Conservation (phyloP, 1,140 invertebrate species). For the Helicoverpa armigera region DNA sequence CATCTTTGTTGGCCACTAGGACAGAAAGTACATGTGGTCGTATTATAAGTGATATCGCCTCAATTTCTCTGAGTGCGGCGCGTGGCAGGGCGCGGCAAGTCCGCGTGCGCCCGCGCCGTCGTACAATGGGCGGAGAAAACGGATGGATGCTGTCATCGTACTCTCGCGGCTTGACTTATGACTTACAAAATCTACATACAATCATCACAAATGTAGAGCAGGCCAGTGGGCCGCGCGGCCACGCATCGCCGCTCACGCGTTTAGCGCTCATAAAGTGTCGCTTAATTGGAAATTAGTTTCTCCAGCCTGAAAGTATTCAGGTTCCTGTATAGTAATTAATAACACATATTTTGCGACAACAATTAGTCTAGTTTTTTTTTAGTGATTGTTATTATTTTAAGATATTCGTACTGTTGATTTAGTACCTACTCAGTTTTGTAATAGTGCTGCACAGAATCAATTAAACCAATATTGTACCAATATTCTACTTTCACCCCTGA, state of each 20-base stretch:
- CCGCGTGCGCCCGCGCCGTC: slow-evolving; percentile 26
- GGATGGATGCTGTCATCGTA: slow-evolving; percentile 77
- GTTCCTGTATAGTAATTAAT: too few relatives aligned
- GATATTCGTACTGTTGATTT: too few relatives aligned
- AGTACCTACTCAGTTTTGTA: too few relatives aligned
- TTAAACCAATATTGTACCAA: too few relatives aligned
- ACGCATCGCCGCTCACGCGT: slow-evolving; percentile 54
- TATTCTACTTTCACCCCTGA: too few relatives aligned
- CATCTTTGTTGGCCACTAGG: slow-evolving; percentile 75
- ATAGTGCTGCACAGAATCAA: too few relatives aligned
- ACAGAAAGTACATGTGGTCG: slow-evolving; percentile 69
- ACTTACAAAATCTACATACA: slow-evolving; percentile 85
- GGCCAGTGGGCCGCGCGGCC: slow-evolving; percentile 79
- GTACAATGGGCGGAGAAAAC: slow-evolving; percentile 76
- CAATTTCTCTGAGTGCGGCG: slow-evolving; percentile 73
- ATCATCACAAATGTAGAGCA: slow-evolving; percentile 81
- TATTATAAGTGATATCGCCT: slow-evolving; percentile 75
- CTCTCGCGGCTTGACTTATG: slow-evolving; percentile 75
- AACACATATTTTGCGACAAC: too few relatives aligned
- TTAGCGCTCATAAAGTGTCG: slow-evolving; percentile 2
- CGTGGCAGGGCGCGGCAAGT: slow-evolving; percentile 59
- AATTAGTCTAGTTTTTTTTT: too few relatives aligned
- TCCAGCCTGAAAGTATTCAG: too few relatives aligned
- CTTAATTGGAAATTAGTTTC: slow-evolving; percentile 27
- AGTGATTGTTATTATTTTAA: too few relatives aligned